Conservation (phyloP, 2,797 vertebrate genomes). For the Chelon auratus region DNA sequence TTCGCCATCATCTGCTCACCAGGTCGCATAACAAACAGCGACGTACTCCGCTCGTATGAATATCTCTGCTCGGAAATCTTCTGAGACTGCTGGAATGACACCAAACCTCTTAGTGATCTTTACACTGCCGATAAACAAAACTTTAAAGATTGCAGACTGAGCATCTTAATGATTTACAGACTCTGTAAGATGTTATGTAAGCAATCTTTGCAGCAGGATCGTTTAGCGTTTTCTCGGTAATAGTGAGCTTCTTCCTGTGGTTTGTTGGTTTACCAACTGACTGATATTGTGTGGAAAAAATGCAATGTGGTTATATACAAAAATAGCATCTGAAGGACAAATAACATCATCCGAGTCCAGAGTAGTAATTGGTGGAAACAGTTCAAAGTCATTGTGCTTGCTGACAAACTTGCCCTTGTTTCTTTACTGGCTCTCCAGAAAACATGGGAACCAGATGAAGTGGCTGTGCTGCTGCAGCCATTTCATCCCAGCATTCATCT, state of each 20-base stretch:
- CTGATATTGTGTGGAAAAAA: constrained; percentile 55
- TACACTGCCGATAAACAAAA: constrained; percentile 44
- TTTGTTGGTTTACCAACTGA: constrained; percentile 41
- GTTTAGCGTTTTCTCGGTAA: constrained; percentile 18
- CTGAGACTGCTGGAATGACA: constrained; percentile 24
- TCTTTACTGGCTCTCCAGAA: constrained; percentile 56
- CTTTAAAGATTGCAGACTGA: constrained; percentile 21
- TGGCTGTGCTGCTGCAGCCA: constrained; percentile 26
- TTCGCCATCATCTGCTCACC: constrained; percentile 37
- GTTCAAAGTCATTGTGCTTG: constrained; percentile 61
- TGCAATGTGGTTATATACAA: constrained; percentile 37
- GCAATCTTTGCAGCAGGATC: constrained; percentile 18
- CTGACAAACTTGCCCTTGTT: constrained; percentile 56
- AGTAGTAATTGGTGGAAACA: constrained; percentile 47
- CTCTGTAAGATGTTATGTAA: constrained; percentile 43
- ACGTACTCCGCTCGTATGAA: not conserved
- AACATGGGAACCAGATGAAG: constrained; percentile 75
- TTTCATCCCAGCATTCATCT: constrained; percentile 68
- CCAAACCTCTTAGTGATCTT: constrained; percentile 35
- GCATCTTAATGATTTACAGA: constrained; percentile 58
- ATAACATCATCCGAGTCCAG: constrained; percentile 39
- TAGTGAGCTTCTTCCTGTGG: constrained; percentile 20
- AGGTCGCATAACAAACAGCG: constrained; percentile 18
- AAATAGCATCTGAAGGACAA: constrained; percentile 50
- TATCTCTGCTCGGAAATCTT: constrained; percentile 27